phyloP scores from a whole-genome alignment of 2,797 vertebrate species.

The Microchirus variegatus region DNA sequence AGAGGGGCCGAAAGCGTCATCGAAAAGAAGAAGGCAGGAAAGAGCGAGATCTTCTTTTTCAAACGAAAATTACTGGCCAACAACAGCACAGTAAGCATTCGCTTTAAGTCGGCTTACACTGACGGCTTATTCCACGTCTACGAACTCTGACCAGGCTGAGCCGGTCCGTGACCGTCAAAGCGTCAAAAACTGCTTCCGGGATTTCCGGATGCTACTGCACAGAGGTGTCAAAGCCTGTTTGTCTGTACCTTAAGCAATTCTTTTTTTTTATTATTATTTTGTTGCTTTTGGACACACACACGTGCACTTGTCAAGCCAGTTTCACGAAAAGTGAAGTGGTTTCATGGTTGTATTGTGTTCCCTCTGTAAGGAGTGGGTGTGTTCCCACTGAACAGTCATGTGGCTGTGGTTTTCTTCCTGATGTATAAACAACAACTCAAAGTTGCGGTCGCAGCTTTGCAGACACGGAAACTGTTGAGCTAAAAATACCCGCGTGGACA shows the following conservation, averaged over 20 bases:
- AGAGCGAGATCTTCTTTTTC: background rate
- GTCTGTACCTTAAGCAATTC: conserved; percentile 2
- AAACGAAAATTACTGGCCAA: fast-evolving
- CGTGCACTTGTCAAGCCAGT: background rate
- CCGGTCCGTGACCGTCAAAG: background rate
- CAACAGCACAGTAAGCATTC: conserved; percentile 18
- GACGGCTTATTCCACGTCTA: conserved; percentile 41
- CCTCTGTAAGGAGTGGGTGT: background rate
- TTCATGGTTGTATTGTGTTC: background rate
- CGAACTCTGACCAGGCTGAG: conserved; percentile 26
- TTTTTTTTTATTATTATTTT: background rate
- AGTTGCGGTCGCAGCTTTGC: background rate
- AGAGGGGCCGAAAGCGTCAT: fast-evolving
- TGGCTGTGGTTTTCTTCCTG: background rate
- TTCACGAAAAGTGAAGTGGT: conserved; percentile 3
- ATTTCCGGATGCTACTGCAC: background rate
- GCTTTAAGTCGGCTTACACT: fast-evolving
- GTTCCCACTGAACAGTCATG: background rate
- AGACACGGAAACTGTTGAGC: background rate
- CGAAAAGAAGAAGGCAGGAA: fast-evolving
- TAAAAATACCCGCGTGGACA: no score
- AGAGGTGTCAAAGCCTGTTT: background rate
- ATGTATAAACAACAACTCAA: background rate
- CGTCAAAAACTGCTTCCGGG: background rate
- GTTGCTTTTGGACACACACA: background rate